These are phyloP conservation scores for Baronia brevicornis DNA, from an alignment of 2,888 invertebrate species.

Conservation along the genomic window DNA sequence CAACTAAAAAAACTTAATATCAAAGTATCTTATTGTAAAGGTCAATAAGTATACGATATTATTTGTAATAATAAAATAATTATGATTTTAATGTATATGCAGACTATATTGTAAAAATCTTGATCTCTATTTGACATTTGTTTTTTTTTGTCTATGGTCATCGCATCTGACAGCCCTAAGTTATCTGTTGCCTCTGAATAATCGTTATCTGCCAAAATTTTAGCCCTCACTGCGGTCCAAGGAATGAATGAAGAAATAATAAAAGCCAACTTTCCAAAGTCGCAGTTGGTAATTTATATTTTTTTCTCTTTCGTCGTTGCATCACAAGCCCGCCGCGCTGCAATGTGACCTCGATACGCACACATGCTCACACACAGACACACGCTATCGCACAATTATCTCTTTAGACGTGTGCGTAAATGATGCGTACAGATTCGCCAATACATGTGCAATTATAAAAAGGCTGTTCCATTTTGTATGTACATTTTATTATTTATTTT, in stretches of 20 bases:
- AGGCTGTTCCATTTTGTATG: conserved; percentile 39
- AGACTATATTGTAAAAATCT: no score
- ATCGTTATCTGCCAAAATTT: conserved; percentile 15
- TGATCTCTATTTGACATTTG: no score
- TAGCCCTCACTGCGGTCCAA: conserved; percentile 18
- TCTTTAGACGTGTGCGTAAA: conserved; percentile 26
- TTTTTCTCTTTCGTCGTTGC: conserved; percentile 30
- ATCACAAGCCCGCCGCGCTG: conserved; percentile 41
- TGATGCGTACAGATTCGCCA: conserved; percentile 34
- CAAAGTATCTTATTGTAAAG: no score
- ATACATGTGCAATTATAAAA: conserved; percentile 34
- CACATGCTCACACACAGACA: conserved; percentile 33
- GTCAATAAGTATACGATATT: no score
- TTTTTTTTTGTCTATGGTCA: no score
- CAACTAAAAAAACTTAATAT: no score
- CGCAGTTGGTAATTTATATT: conserved; percentile 33
- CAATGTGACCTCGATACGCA: conserved; percentile 65
- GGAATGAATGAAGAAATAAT: conserved; percentile 23
- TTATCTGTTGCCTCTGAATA: no score
- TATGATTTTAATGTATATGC: no score
- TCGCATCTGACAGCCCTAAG: no score
- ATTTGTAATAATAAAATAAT: no score
- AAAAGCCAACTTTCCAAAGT: conserved; percentile 37
- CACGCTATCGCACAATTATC: conserved; percentile 7
- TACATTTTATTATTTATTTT: conserved; percentile 26